These are phyloP conservation scores for Pedicia rivosa DNA, from an alignment of 2,888 invertebrate species.

Conservation along the genomic window DNA sequence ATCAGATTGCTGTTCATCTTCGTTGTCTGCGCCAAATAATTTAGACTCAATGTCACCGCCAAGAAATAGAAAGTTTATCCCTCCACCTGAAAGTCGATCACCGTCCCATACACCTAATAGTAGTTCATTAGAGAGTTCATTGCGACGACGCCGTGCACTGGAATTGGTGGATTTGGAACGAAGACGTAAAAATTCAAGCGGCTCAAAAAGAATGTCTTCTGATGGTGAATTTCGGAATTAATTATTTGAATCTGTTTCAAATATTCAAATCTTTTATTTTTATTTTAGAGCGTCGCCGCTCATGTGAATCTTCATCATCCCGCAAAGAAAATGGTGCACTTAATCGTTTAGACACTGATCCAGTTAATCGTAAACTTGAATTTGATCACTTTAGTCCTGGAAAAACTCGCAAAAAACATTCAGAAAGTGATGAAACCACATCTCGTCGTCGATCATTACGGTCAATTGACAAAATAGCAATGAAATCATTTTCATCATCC, in stretches of 20 bases:
- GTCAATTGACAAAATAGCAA: conserved; percentile 22
- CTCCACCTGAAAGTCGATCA: background rate
- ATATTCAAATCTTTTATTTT: background rate
- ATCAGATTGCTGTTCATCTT: conserved; percentile 71
- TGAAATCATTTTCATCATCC: conserved; percentile 24
- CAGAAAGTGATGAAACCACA: conserved; percentile 24
- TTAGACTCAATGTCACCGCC: conserved; percentile 33
- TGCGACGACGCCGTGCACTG: conserved; percentile 22
- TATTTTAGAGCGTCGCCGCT: conserved; percentile 3
- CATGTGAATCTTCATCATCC: conserved; percentile 3
- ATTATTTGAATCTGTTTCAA: background rate
- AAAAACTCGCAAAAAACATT: conserved; percentile 23
- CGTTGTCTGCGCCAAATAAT: conserved; percentile 48
- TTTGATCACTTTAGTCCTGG: conserved; percentile 23
- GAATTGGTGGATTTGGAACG: conserved; percentile 14
- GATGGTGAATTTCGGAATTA: conserved; percentile 8
- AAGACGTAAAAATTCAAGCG: conserved; percentile 6
- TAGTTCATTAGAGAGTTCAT: background rate
- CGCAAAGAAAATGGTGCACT: background rate
- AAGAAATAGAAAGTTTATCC: conserved; percentile 14
- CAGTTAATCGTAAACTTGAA: conserved; percentile 21
- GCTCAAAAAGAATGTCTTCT: conserved; percentile 6
- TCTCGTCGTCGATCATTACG: conserved; percentile 24
- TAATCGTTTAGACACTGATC: background rate
- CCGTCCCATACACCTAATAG: background rate